These are phyloP conservation scores for Cerceris rybyensis DNA, from an alignment of 2,888 invertebrate genomes.

Conservation along the genomic window DNA sequence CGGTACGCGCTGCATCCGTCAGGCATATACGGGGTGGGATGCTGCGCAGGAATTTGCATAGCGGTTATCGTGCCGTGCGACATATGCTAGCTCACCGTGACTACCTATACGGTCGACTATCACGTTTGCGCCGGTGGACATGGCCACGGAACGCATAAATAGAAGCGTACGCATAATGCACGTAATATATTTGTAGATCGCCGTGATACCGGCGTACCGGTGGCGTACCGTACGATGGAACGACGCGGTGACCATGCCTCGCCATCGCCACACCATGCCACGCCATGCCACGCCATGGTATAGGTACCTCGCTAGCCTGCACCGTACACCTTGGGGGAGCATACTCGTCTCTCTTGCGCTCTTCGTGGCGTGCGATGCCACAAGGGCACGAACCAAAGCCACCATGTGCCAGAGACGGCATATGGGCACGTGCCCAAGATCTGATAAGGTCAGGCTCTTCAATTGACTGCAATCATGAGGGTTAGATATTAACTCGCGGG, in stretches of 20 bases:
- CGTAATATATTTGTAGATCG: constrained; percentile 77
- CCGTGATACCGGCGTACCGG: constrained; percentile 53
- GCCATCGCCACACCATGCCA: constrained; percentile 21
- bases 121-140: constrained; percentile 59
- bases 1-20: constrained; percentile 28
- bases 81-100: constrained; percentile 52
- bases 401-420: constrained; percentile 72
- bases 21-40: constrained; percentile 15
- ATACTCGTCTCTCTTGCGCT: constrained; percentile 33
- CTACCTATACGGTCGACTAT: constrained; percentile 42
- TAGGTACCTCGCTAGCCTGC: neutral
- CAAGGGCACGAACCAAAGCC: constrained; percentile 48
- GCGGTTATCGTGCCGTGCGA: constrained; percentile 64
- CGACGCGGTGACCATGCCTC: constrained; percentile 40
- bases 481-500: constrained; percentile 75
- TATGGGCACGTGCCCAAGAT: constrained; percentile 78
- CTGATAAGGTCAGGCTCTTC: constrained; percentile 76
- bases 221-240: constrained; percentile 39
- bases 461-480: constrained; percentile 78
- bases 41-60: constrained; percentile 66
- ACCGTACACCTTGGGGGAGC: constrained; percentile 41
- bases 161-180: constrained; percentile 71
- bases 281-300: constrained; percentile 24
- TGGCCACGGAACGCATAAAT: constrained; percentile 69
- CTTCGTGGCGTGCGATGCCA: constrained; percentile 46